Evolutionary conservation across 2,797 vertebrate species (phyloP).

Genomic region (Sebastes vulpes): DNA sequence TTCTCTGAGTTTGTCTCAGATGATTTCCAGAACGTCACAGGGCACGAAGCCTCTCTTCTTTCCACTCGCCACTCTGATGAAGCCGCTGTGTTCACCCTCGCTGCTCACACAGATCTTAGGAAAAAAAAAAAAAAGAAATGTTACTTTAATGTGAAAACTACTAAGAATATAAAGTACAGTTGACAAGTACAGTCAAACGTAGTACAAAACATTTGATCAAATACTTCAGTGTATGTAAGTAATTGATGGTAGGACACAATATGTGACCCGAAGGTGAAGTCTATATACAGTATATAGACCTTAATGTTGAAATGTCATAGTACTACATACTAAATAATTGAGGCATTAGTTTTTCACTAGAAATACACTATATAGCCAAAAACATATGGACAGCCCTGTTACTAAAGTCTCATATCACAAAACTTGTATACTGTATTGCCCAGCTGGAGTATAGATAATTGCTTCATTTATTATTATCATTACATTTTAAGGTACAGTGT

Average conservation of each 20-base stretch:
- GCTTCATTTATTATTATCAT: background rate
- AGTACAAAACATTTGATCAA: background rate
- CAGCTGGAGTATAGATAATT: background rate
- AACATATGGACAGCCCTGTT: background rate
- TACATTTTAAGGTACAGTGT: no score
- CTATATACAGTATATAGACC: background rate
- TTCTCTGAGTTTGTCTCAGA: slow-evolving; percentile 82
- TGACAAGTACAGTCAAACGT: background rate
- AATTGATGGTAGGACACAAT: background rate
- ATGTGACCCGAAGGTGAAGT: background rate
- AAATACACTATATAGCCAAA: background rate
- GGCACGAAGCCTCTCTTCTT: slow-evolving; percentile 96
- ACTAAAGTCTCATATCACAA: background rate
- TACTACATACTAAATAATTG: background rate
- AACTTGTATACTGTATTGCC: background rate
- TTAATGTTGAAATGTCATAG: background rate
- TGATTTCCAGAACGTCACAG: slow-evolving; percentile 91
- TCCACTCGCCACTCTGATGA: slow-evolving; percentile 93
- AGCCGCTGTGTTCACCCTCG: slow-evolving; percentile 91
- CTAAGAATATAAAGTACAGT: background rate
- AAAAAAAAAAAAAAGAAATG: background rate
- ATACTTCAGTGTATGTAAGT: background rate
- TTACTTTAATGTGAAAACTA: background rate
- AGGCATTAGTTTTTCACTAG: background rate
- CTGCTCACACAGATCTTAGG: slow-evolving; percentile 93